Conservation (phyloP, 2,797 vertebrate genomes). For the Syngnathus rostellatus region DNA sequence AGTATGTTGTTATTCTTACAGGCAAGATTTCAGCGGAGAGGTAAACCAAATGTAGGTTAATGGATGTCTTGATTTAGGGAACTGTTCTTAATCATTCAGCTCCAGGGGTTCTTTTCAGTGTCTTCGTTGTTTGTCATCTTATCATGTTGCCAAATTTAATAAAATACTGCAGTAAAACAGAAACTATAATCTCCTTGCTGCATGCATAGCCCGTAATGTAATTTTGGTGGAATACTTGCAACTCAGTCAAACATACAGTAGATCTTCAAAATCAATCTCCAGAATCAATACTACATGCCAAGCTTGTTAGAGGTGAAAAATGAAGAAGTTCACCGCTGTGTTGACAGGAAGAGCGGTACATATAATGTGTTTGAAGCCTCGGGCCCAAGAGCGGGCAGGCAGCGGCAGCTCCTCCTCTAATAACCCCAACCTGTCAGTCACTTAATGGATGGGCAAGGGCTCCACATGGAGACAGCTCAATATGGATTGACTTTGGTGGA, state of each 20-base stretch:
- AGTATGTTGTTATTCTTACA: not conserved
- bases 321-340: constrained; percentile 5
- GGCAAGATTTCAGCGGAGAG: not conserved
- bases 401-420: constrained; percentile 34
- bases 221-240: not conserved
- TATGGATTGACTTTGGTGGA: constrained; percentile 41
- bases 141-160: not conserved
- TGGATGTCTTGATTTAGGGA: not conserved
- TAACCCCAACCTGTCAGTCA: constrained; percentile 42
- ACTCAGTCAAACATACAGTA: constrained; percentile 1
- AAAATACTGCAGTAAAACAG: not conserved
- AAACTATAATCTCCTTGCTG: not conserved
- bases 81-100: not conserved
- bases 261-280: constrained; percentile 3
- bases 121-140: not conserved
- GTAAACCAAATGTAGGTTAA: not conserved
- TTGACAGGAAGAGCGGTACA: constrained; percentile 12
- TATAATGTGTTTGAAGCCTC: constrained; percentile 15
- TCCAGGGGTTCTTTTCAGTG: not conserved
- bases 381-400: constrained; percentile 11
- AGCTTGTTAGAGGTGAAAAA: constrained; percentile 4
- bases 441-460: constrained; percentile 42
- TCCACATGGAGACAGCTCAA: constrained; percentile 50
- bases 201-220: not conserved
- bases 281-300: constrained; percentile 7